These are phyloP conservation scores for Tigriopus californicus DNA, from an alignment of 2,888 invertebrate species.

Conservation along the genomic window DNA sequence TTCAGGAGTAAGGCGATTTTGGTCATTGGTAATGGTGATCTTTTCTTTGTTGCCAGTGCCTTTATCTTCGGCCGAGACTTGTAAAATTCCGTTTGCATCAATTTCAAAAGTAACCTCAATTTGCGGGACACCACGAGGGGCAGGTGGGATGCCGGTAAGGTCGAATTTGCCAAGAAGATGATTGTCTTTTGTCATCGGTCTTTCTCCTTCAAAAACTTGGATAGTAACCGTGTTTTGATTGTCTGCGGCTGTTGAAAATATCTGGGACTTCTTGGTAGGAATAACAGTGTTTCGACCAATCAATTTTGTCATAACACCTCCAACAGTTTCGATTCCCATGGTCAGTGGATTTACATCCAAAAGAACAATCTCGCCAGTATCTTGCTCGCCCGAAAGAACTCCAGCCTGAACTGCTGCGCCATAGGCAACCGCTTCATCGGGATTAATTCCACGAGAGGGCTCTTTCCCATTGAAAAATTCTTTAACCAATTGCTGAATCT, in stretches of 20 bases:
- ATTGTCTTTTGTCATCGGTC: conserved; percentile 99
- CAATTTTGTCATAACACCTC: conserved; percentile 98
- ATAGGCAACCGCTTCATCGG: conserved; percentile 96
- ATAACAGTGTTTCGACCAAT: conserved; percentile 96
- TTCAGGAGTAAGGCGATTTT: conserved; percentile 87
- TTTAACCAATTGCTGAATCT: conserved; percentile 78
- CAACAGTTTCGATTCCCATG: conserved; percentile 98
- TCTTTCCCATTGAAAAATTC: conserved; percentile 96
- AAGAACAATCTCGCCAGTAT: conserved; percentile 84
- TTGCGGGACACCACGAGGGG: conserved; percentile 83
- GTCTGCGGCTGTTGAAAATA: conserved; percentile 96
- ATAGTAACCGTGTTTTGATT: conserved; percentile 98
- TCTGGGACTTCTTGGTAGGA: conserved; percentile 96
- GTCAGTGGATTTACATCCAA: conserved; percentile 96
- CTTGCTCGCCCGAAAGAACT: conserved; percentile 90
- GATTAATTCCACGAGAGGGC: conserved; percentile 92
- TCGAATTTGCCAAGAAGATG: conserved; percentile 97
- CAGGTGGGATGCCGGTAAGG: conserved; percentile 86
- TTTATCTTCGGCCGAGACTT: conserved; percentile 96
- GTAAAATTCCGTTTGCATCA: conserved; percentile 80
- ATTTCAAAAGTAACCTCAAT: conserved; percentile 89
- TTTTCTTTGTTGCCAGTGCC: conserved; percentile 97
- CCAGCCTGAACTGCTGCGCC: conserved; percentile 98
- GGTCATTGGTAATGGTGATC: conserved; percentile 96
- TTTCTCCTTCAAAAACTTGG: conserved; percentile 94